phyloP scores from a whole-genome alignment of 2,113 vertebrate species.

The Rhinichthys klamathensis region DNA sequence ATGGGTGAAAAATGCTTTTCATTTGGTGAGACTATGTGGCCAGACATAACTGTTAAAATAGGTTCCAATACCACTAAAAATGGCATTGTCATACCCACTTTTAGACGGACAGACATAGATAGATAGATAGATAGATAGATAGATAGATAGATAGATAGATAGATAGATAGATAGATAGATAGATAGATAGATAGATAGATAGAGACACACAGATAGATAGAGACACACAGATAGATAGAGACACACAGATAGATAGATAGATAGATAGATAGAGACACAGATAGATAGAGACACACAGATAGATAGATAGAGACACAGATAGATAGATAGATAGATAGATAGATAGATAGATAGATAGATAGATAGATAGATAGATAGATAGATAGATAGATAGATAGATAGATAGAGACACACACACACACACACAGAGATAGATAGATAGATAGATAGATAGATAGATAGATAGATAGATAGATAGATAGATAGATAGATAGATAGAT shows the following conservation, averaged over 20 bases:
- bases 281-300: too few relatives aligned
- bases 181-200: too few relatives aligned
- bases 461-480: neutral
- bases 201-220: too few relatives aligned
- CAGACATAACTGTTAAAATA: neutral
- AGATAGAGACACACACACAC: too few relatives aligned
- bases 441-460: neutral
- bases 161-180: too few relatives aligned
- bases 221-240: too few relatives aligned
- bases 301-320: too few relatives aligned
- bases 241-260: too few relatives aligned
- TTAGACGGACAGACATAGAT: neutral
- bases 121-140: too few relatives aligned
- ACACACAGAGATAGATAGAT: neutral
- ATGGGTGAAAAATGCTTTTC: neutral
- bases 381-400: neutral
- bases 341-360: neutral
- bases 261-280: too few relatives aligned
- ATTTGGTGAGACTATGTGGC: neutral
- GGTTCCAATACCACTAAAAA: neutral
- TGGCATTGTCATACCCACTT: neutral
- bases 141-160: too few relatives aligned
- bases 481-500: accelerated
- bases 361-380: neutral
- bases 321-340: neutral